Base-by-base conservation (phyloP, 2,113 vertebrate species). In the Seriola aureovittata region DNA sequence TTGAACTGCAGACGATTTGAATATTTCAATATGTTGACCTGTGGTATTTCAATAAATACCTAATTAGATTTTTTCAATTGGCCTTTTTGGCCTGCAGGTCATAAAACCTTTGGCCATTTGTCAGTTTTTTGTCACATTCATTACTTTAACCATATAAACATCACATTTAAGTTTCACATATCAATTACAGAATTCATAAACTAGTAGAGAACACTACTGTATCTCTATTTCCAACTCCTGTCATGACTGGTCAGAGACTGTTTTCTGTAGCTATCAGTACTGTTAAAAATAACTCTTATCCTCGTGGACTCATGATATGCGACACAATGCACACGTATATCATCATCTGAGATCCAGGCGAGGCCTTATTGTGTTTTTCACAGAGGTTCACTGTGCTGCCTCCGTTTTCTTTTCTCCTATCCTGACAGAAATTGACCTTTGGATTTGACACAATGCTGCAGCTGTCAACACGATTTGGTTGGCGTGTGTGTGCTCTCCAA, bases 201-300 rank as follows among this genome's bases (percentile, higher is more conserved):
- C 21, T 34, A 40, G 32, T 19, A 3, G n/a, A 42, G 34, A 32
- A 21, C 11, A 9, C 34, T 29, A 0, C n/a, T 70, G 44, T 44
- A 8, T 40, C 34, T 44, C n/a, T 23, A 2, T 19, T 44, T 17
- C 36, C 36, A 34, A 5, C 59, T 42, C 6, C 34, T 71, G 34
- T 23, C 7, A 11, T 7, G n/a, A 5, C 58, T 23, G 5, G 7
- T 44, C 77, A 34, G 34, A 11, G 21, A 29, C 65, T 36, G 44
- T 32, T 62, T 62, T 79, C n/a, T 42, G 46, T 40, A 1, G 46
- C 46, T 75, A 64, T 52, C 67, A 54, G 34, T 46, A 13, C 21
- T 23, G 36, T 72, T 65, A 58, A 72, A 66, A 66, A 80, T 80
- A 80, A 80, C 69, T 38, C 67, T 54, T 70, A n/a, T 71, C 19